phyloP scores from a whole-genome alignment of 2,797 vertebrate genomes.

The Natrix natrix region DNA sequence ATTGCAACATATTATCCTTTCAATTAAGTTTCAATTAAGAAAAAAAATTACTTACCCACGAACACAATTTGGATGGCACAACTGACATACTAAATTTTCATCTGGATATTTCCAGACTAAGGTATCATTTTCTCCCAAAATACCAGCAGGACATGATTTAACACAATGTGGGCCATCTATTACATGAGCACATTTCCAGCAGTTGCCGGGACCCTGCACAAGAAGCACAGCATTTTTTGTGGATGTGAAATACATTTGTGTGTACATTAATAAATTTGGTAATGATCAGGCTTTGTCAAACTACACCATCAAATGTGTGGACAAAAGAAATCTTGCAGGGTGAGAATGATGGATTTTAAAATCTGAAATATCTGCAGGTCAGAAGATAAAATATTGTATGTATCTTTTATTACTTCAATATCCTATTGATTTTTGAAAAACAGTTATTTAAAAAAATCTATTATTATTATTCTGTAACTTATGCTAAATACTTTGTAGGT shows the following conservation, averaged over 20 bases:
- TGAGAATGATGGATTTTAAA: not conserved
- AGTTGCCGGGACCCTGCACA: slow-evolving; percentile 81
- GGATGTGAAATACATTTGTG: slow-evolving; percentile 7
- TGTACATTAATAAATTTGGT: not conserved
- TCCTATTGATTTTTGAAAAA: not conserved
- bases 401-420: not conserved
- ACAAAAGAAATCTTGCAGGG: not conserved
- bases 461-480: not conserved
- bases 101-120: slow-evolving; percentile 85
- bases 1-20: not conserved
- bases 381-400: not conserved
- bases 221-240: not conserved
- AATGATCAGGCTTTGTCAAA: not conserved
- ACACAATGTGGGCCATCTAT: slow-evolving; percentile 86
- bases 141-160: slow-evolving; percentile 75
- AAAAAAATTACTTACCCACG: slow-evolving; percentile 75
- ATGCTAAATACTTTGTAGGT: not conserved
- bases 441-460: not conserved
- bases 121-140: slow-evolving; percentile 76
- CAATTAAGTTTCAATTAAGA: not conserved
- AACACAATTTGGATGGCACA: slow-evolving; percentile 87
- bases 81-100: slow-evolving; percentile 71
- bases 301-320: not conserved
- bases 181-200: slow-evolving; percentile 79
- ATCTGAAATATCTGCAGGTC: not conserved